Evolutionary conservation across 2,888 invertebrate species (phyloP).

Genomic region (Caenorhabditis drosophilae): DNA sequence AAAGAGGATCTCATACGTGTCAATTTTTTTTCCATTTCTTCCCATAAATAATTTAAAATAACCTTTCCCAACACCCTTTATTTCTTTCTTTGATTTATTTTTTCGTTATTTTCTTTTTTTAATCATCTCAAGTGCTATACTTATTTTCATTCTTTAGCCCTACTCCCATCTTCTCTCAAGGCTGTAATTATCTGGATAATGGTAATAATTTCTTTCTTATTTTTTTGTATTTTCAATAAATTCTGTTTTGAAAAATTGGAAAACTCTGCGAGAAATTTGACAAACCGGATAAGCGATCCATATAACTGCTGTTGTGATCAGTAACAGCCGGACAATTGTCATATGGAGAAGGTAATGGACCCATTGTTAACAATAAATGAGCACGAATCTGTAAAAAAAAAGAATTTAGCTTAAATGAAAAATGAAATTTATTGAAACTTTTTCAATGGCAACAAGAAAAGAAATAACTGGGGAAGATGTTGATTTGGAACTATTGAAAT

Average conservation of each 20-base stretch:
- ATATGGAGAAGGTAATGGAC: slow-evolving; percentile 60
- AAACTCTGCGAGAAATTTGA: too few relatives aligned
- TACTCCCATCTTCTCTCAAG: slow-evolving; percentile 3
- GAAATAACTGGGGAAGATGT: slow-evolving; percentile 15
- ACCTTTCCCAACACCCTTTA: too few relatives aligned
- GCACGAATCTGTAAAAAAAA: slow-evolving; percentile 45
- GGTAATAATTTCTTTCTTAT: too few relatives aligned
- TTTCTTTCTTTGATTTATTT: too few relatives aligned
- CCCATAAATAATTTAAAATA: too few relatives aligned
- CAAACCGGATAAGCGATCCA: slow-evolving; percentile 27
- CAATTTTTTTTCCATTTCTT: too few relatives aligned
- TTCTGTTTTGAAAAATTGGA: too few relatives aligned
- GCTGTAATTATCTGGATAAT: background rate
- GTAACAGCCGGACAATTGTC: slow-evolving; percentile 29
- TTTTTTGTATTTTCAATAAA: too few relatives aligned
- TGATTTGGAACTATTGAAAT: slow-evolving; percentile 36
- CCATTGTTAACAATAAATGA: slow-evolving; percentile 55
- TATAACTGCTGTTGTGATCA: slow-evolving; percentile 17
- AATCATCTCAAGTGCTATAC: slow-evolving; percentile 8
- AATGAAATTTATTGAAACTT: slow-evolving; percentile 8
- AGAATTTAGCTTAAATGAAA: background rate
- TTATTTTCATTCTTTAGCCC: too few relatives aligned
- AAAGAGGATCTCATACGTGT: slow-evolving; percentile 22
- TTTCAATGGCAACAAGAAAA: slow-evolving; percentile 25
- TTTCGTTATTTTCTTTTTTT: too few relatives aligned